Conservation (phyloP, 2,797 vertebrate genomes). For the Hippopotamyrus pictus region DNA sequence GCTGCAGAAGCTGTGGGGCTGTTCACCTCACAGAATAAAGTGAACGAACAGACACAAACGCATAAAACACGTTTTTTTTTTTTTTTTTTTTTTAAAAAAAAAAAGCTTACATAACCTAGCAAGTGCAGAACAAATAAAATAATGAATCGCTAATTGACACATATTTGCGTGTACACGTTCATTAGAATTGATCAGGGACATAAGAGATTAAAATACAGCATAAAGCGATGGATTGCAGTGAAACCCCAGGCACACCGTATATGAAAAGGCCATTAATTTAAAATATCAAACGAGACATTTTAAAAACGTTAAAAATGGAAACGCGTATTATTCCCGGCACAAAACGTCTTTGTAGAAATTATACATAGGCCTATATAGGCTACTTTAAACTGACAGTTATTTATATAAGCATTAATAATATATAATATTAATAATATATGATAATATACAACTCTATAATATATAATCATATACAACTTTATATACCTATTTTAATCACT, state of each 20-base stretch:
- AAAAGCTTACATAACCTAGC: neutral
- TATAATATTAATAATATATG: neutral
- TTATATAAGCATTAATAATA: neutral
- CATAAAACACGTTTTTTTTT: neutral
- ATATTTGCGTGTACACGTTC: neutral
- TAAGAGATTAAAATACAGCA: neutral
- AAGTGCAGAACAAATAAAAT: neutral
- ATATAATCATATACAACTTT: neutral
- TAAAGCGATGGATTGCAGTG: neutral
- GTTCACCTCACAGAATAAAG: neutral
- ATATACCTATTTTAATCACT: neutral
- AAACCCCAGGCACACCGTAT: neutral
- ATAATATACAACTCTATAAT: neutral
- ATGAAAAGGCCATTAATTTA: slow-evolving; percentile 27
- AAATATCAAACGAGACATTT: neutral
- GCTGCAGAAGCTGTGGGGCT: slow-evolving; percentile 10
- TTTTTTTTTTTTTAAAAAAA: too few relatives aligned
- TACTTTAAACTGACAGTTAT: neutral
- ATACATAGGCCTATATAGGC: neutral
- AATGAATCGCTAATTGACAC: neutral
- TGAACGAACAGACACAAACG: neutral
- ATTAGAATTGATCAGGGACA: neutral
- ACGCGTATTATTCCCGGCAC: neutral
- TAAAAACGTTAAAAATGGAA: neutral
- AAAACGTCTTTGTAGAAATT: neutral